Conservation (phyloP, 2,113 vertebrate species). For the Numida meleagris region DNA sequence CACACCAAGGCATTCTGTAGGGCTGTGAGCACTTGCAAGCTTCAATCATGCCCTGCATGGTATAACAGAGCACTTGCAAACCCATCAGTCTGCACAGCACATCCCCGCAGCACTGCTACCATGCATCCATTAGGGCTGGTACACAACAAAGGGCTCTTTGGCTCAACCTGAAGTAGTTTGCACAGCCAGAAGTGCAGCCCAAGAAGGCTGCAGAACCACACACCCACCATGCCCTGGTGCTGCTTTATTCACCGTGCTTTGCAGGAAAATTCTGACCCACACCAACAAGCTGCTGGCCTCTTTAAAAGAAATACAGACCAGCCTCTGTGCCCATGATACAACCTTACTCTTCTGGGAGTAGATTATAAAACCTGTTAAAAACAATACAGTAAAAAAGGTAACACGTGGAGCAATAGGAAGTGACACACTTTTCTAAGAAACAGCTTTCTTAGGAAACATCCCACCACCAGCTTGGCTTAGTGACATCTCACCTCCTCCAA, state of each 20-base stretch:
- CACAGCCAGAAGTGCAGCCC: neutral
- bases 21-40: neutral
- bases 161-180: neutral
- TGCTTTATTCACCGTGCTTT: neutral
- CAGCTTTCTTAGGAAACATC: neutral
- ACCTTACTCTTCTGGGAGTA: neutral
- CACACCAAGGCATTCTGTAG: neutral
- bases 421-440: neutral
- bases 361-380: neutral
- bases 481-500: neutral
- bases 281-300: neutral
- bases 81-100: neutral
- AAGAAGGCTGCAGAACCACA: neutral
- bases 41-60: neutral
- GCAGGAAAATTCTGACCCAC: neutral
- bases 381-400: neutral
- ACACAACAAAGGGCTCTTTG: neutral
- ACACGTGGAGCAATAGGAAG: neutral
- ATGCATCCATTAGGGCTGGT: neutral
- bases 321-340: neutral
- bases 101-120: neutral
- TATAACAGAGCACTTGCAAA: neutral
- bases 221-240: neutral
- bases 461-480: neutral
- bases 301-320: neutral